Percentiles rank a stretch among this genome's conserved stretches.
These are phyloP conservation scores for Morinoia aosen DNA, from an alignment of 2,888 invertebrate species.

Conservation along the genomic window DNA sequence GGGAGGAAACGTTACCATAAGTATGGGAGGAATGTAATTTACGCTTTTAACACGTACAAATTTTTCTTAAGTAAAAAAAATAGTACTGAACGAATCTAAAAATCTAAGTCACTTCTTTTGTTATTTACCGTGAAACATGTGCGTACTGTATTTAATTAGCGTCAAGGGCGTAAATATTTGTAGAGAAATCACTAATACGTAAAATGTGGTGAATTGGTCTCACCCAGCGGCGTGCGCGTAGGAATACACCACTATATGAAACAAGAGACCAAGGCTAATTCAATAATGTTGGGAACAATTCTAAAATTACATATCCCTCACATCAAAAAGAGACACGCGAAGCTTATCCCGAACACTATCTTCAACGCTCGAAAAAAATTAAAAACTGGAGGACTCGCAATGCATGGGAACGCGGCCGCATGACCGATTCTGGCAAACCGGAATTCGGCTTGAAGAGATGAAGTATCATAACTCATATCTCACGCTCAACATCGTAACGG, in stretches of 20 bases:
- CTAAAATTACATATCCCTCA: neutral
- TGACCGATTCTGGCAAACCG: conserved; percentile 39
- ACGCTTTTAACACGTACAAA: neutral
- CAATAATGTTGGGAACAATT: neutral
- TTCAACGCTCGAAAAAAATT: neutral
- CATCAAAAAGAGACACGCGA: neutral
- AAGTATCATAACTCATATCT: neutral
- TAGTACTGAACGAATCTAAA: neutral
- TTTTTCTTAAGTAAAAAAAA: neutral
- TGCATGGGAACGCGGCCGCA: conserved; percentile 34
- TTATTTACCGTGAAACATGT: neutral
- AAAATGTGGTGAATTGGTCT: neutral
- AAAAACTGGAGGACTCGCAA: neutral
- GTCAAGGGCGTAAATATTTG: neutral
- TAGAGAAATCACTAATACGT: neutral
- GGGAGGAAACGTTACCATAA: neutral
- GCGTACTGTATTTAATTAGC: neutral
- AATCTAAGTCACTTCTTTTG: neutral
- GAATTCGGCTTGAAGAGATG: neutral
- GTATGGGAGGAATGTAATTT: neutral
- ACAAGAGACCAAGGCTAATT: neutral
- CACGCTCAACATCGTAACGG: neutral
- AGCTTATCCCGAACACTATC: neutral
- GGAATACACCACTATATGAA: too few species aligned
- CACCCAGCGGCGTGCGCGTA: too few species aligned